Evolutionary conservation across 2,113 vertebrate species (phyloP), one percentile per base, ranked within the genome.

Genomic region (Lota lota): DNA sequence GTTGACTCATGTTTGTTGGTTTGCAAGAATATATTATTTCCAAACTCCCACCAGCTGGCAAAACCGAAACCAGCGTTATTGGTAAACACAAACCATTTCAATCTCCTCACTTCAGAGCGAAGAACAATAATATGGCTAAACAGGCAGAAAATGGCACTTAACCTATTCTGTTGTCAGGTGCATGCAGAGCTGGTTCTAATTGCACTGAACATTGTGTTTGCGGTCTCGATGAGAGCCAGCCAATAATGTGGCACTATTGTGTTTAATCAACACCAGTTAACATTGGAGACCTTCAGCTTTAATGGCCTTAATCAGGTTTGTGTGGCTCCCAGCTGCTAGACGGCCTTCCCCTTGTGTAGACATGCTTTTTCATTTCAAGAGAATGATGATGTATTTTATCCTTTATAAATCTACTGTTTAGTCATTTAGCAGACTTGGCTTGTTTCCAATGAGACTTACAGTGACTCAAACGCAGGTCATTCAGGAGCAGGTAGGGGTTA

Each of bases 111-210:
- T 16, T 61, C 22, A 61, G 22, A 61, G 59, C 11, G 12, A 47
- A 47, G 12, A 47, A 47, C 12, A 14, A 12, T 47, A 47, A 63
- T 56, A 54, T 66, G 22, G 51, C 64, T 66, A 28, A 66, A 66
- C 50, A 64, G 63, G 36, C 20, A 21, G 19, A 51, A 47, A 50
- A 40, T 51, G 63, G n/a, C 40, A 21, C 19, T 66, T 53, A 54
- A 66, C 54, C 21, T 16, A 22, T 67, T 20, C 56, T 59, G 66
- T 67, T 67, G 66, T 60, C 56, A 67, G 59, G 66, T 59, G 33
- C 66, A 60, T 59, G 66, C 56, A 16, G 60, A 47, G 66, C 18
- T 40, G 56, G 24, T 22, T 47, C 19, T 60, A 40, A 68, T 68
- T 60, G 19, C 56, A 21, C 54, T 67, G 65, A 54, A 53, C 53